Evolutionary conservation across 2,888 invertebrate species (phyloP), one percentile per base, ranked within the genome.

Genomic region (Synergus gifuensis): DNA sequence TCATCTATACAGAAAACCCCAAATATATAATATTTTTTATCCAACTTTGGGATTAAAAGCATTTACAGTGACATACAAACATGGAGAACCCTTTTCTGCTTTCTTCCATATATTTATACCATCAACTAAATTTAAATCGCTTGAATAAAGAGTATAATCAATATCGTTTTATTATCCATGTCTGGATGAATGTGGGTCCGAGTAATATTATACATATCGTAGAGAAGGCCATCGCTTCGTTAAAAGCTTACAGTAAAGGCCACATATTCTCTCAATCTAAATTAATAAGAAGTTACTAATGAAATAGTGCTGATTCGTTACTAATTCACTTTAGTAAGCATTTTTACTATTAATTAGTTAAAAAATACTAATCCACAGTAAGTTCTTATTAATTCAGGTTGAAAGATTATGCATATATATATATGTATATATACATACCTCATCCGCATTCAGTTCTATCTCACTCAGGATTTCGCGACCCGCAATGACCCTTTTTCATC

Each of bases 81-180:
- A 54, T 54, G n/a, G 2, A n/a, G 2, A 54, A n/a, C 8, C 16
- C 8, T 54, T 54, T 54, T n/a, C 7, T n/a, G 8, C n/a, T n/a
- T 0, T 54, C 54, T 54, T 54, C n/a, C n/a, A 54, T 54, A n/a
- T 54, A 54, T 54, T 54, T n/a, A 54, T n/a, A 54, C 7, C n/a
- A 54, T n/a, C 54, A n/a, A n/a, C 54, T 54, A 54, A 54, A 54
- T 54, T 54, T 54, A n/a, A 54, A 54, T n/a, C 54, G n/a, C n/a
- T 54, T 54, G 28, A 28, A 28, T 28, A 28, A 28, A 28, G 28
- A 28, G 28, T 28, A 28, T n/a, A n/a, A 54, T 54, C 54, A 54
- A 54, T 54, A 54, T 54, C 54, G 54, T 54, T 54, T 54, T n/a
- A 54, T 54, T 14, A 54, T 54, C 54, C 54, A 54, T 54, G 54